Base-by-base conservation (phyloP, 2,113 vertebrate genomes). In the Otolemur garnettii region DNA sequence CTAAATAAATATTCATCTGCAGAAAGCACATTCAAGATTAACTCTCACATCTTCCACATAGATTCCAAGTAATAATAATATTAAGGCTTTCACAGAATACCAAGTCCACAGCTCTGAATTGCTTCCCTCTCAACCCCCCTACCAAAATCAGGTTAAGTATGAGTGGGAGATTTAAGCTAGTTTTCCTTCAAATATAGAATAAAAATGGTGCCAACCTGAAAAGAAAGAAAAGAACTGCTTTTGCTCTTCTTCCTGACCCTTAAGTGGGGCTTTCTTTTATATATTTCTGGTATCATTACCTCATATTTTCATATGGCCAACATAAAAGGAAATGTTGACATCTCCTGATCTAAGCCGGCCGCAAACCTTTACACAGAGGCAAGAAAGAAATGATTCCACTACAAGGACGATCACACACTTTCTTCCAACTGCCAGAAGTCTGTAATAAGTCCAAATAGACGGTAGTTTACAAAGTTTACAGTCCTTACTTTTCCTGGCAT, bases 111-210 rank as follows among this genome's bases (percentile, higher is more conserved):
- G 14, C 38, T 57, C 59, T 91, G 80, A 83, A 92, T 4, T 83
- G n/a, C 50, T 66, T 85, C n/a, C 5, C 50, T 82, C 7, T 1
- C 24, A 15, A 55, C 45, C 9, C 45, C 45, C 53, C 35, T 62
- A 86, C 42, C 94, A 95, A 90, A 78, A 74, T 88, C 72, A 91
- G 72, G 35, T 86, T 89, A 85, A 90, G 7, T 59, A 10, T 81
- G 24, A 77, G 15, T 35, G n/a, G 6, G 17, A 82, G 72, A 78
- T 80, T 96, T 74, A 89, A 94, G 86, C 59, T 53, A 77, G 38
- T 80, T 95, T 94, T 82, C n/a, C 68, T 91, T 82, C 86, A 90
- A 75, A 89, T 30, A 89, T 9, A 92, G 35, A 94, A 71, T 71
- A 57, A 95, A 80, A 95, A 75, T 15, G 4, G 7, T 71, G 26